A percentile compares a stretch with the other conserved stretches of the same genome.
phyloP scores from a whole-genome alignment of 1,140 invertebrate genomes.

The Sipha flava region DNA sequence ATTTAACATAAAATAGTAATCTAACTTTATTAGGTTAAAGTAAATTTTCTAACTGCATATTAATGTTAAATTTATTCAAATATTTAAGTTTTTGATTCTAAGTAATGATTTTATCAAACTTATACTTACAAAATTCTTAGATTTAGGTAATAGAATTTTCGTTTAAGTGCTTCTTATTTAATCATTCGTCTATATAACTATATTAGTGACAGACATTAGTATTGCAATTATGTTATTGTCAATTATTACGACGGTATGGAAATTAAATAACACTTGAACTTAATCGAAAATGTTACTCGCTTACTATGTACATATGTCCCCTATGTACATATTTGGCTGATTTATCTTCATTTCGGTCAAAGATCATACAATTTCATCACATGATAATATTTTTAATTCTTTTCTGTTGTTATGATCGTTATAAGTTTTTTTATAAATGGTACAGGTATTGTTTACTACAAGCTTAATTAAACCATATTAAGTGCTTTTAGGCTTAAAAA shows the following conservation, averaged over 20 bases:
- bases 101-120: background rate
- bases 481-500: background rate
- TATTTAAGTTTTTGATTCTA: background rate
- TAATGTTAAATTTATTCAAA: background rate
- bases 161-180: too few species aligned
- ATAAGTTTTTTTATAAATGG: background rate
- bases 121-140: too few species aligned
- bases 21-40: too few species aligned
- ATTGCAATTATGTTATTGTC: background rate
- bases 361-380: conserved; percentile 16
- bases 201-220: background rate
- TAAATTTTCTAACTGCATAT: background rate
- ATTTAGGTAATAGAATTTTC: too few species aligned
- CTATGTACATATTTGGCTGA: background rate
- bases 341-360: background rate
- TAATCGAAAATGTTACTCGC: background rate
- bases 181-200: too few species aligned
- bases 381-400: conserved; percentile 5
- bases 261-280: background rate
- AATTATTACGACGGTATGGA: background rate
- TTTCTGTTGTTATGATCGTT: background rate
- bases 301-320: background rate
- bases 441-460: too few species aligned
- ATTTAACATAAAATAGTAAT: too few species aligned
- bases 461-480: too few species aligned